These are phyloP conservation scores for Drosophila tani DNA, from an alignment of 1,140 invertebrate genomes.

Conservation along the genomic window DNA sequence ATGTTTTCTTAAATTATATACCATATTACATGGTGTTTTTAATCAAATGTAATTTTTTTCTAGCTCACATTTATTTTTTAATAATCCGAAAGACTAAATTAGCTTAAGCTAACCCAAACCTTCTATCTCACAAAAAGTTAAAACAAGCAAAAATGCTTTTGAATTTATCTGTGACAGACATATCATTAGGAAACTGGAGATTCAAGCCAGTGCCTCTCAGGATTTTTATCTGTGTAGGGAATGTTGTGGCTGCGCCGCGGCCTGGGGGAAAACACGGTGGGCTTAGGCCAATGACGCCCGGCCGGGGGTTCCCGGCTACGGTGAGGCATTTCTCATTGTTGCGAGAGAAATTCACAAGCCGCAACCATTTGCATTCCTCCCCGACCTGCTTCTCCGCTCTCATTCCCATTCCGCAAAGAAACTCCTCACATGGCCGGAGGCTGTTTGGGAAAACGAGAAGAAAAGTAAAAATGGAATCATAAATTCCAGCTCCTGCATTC, in stretches of 20 bases:
- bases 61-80: too few species aligned
- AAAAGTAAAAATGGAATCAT: conserved; percentile 68
- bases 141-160: background rate
- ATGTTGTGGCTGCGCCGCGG: conserved; percentile 1
- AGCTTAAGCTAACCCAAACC: too few species aligned
- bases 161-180: too few species aligned
- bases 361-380: conserved; percentile 47
- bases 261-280: conserved; percentile 1
- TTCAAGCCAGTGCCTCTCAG: background rate
- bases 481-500: conserved; percentile 44
- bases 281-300: conserved; percentile 31
- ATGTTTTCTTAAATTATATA: too few species aligned
- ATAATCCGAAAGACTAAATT: too few species aligned
- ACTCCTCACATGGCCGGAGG: conserved; percentile 34
- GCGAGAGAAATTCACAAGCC: conserved; percentile 46
- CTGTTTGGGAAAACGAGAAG: conserved; percentile 46
- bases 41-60: too few species aligned
- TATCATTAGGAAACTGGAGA: background rate
- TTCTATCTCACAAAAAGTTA: background rate
- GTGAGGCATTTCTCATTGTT: conserved; percentile 41
- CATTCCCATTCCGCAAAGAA: conserved; percentile 35
- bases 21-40: too few species aligned
- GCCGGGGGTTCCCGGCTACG: conserved; percentile 12
- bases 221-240: conserved; percentile 11
- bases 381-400: background rate